Conservation (phyloP, 2,888 invertebrate genomes). For the Lepidonotus clava region DNA sequence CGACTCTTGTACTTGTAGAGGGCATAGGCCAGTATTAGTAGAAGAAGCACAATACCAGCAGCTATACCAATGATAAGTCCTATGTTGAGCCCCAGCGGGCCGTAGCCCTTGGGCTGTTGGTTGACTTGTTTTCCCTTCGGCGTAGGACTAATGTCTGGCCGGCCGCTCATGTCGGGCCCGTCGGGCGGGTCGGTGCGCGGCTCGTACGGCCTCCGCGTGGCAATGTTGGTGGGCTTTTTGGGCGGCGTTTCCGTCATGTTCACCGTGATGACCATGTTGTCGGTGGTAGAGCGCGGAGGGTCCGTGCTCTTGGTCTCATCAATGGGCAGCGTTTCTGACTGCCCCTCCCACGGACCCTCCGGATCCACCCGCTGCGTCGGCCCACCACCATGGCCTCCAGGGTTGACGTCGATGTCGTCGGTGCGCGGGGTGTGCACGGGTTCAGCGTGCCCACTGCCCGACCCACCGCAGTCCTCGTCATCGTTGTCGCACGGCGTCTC, state of each 20-base stretch:
- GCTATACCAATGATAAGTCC: conserved; percentile 91
- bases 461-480: conserved; percentile 89
- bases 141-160: conserved; percentile 25
- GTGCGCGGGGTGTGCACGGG: conserved; percentile 57
- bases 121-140: conserved; percentile 18
- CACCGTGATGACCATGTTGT: conserved; percentile 50
- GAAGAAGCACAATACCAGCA: conserved; percentile 91
- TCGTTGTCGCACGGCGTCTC: conserved; percentile 86
- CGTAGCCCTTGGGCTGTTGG: conserved; percentile 55
- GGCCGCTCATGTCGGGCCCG: conserved; percentile 16
- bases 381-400: not conserved
- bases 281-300: conserved; percentile 28
- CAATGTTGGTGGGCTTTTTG: conserved; percentile 14
- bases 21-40: conserved; percentile 91
- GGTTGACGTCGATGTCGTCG: conserved; percentile 53
- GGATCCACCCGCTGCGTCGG: conserved; percentile 12
- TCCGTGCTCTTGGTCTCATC: not conserved
- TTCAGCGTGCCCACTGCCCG: conserved; percentile 84
- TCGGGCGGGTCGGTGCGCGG: conserved; percentile 43
- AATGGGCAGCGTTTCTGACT: conserved; percentile 13
- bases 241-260: conserved; percentile 60
- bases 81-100: conserved; percentile 66
- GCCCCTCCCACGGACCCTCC: not conserved
- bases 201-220: not conserved
- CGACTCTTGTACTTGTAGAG: conserved; percentile 82